Conservation (phyloP, 2,113 vertebrate species). For the Connochaetes taurinus region DNA sequence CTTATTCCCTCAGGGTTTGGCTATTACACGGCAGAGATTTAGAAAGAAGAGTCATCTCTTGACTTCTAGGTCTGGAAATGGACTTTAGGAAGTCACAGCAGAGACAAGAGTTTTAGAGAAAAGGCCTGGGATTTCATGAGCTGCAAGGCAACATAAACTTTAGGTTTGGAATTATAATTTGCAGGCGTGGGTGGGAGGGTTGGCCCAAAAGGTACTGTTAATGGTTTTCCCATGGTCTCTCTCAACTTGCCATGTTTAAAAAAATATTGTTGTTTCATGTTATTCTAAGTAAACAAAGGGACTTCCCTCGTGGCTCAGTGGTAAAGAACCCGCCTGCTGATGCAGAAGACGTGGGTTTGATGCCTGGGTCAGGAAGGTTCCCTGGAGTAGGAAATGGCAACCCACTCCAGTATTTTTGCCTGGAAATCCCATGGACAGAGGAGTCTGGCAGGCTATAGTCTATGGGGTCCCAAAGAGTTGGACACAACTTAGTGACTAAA, state of each 20-base stretch:
- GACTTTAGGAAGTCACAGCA: background rate
- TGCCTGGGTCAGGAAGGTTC: background rate
- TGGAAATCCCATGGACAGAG: background rate
- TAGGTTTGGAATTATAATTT: background rate
- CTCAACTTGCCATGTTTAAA: background rate
- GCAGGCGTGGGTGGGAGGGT: fast-evolving
- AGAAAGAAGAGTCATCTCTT: background rate
- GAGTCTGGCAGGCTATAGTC: background rate
- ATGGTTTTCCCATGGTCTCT: background rate
- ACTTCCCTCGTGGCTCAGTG: background rate
- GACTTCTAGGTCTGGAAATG: conserved; percentile 8
- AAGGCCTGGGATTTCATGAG: background rate
- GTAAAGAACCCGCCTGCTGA: background rate
- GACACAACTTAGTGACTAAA: background rate
- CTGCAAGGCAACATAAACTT: background rate
- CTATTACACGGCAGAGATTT: background rate
- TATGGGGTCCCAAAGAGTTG: background rate
- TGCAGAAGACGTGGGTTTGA: background rate
- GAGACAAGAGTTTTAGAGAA: conserved; percentile 9
- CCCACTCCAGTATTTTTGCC: background rate
- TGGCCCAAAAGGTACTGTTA: background rate
- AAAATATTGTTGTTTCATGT: background rate
- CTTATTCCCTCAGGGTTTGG: background rate
- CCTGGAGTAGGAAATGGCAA: background rate
- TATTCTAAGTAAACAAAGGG: background rate